phyloP scores from a whole-genome alignment of 1,140 invertebrate species.

The Eupristina koningsbergeri region DNA sequence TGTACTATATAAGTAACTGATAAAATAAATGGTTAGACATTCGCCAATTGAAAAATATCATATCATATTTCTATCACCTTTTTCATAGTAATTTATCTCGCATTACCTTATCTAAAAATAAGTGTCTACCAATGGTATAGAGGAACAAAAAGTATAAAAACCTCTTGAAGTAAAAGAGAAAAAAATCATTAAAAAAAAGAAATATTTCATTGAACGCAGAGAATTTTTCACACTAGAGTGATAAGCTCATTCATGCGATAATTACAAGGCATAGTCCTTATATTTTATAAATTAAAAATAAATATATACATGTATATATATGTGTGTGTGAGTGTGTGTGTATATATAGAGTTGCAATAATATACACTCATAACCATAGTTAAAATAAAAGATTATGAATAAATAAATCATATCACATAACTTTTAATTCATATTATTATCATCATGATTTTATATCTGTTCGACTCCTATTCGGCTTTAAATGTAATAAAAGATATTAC shows the following conservation, averaged over 20 bases:
- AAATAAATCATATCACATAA: too few relatives aligned
- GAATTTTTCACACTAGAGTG: conserved; percentile 18
- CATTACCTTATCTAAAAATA: neutral
- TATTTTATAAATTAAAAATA: conserved; percentile 41
- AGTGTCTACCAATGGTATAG: neutral
- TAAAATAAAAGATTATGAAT: too few relatives aligned
- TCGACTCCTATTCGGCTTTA: too few relatives aligned
- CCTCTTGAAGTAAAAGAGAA: neutral
- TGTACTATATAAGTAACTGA: neutral
- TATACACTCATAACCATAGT: too few relatives aligned
- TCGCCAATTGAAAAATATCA: conserved; percentile 14
- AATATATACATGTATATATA: neutral
- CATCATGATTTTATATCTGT: too few relatives aligned
- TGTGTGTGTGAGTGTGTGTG: neutral
- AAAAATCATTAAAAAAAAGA: neutral
- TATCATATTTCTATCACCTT: neutral
- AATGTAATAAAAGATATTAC: too few relatives aligned
- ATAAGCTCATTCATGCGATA: conserved; percentile 16
- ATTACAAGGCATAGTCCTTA: conserved; percentile 34
- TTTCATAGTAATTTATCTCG: neutral
- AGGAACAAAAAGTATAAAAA: neutral
- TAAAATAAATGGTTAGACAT: neutral
- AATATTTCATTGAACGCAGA: neutral
- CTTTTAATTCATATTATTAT: too few relatives aligned
- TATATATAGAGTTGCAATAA: neutral